Evolutionary conservation across 2,797 vertebrate genomes (phyloP).

Genomic region (Ptychobarbus kaznakovi): DNA sequence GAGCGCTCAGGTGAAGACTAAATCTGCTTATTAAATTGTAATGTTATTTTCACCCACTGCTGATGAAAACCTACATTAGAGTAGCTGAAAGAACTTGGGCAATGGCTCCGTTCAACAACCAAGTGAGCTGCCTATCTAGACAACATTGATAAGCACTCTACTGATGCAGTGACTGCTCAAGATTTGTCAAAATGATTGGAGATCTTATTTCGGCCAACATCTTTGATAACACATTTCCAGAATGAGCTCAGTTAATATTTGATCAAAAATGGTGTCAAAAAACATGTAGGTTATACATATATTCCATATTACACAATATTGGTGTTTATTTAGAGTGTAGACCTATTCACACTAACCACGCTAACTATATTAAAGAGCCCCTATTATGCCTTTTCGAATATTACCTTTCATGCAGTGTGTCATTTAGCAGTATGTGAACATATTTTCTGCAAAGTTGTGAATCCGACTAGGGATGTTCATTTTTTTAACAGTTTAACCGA

Average conservation of each 20-base stretch:
- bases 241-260: not conserved
- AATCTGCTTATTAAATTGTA: not conserved
- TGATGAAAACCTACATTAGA: not conserved
- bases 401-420: no score
- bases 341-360: not conserved
- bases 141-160: not conserved
- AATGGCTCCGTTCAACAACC: not conserved
- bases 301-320: not conserved
- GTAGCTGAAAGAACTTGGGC: not conserved
- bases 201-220: not conserved
- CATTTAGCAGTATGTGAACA: no score
- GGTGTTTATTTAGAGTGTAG: not conserved
- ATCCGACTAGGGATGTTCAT: no score
- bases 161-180: not conserved
- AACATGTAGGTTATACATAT: not conserved
- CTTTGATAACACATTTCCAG: not conserved
- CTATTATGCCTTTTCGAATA: no score
- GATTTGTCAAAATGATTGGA: not conserved
- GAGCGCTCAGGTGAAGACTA: constrained; percentile 84
- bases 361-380: not conserved
- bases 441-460: no score
- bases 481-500: no score
- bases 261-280: not conserved
- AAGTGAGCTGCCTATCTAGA: not conserved
- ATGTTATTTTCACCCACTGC: not conserved